These are phyloP conservation scores for Benthochromis sp. DNA, from an alignment of 2,113 vertebrate genomes.

Conservation along the genomic window DNA sequence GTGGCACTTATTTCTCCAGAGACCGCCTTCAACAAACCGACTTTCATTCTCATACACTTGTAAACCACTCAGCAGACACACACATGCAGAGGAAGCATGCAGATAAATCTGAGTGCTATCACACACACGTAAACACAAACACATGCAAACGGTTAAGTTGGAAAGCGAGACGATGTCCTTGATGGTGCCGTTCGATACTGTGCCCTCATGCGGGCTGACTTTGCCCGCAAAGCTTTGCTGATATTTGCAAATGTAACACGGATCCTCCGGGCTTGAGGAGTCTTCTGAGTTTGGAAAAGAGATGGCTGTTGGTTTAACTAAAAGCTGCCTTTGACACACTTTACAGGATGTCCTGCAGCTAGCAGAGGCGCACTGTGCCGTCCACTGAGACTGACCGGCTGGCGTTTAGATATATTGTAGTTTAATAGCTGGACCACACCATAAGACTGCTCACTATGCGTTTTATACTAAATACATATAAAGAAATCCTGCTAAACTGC, in stretches of 20 bases:
- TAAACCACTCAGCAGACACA: not conserved
- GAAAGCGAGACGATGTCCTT: not conserved
- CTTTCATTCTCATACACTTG: not conserved
- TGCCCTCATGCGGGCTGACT: not conserved
- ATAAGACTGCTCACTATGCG: fast-evolving
- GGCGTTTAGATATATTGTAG: not conserved
- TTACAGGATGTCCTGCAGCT: not conserved
- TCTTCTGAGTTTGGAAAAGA: not conserved
- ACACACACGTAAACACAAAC: not conserved
- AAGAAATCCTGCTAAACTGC: not conserved
- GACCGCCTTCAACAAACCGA: not conserved
- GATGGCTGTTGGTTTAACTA: not conserved
- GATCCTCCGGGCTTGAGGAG: not conserved
- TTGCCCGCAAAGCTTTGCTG: not conserved
- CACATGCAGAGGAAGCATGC: not conserved
- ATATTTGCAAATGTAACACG: conserved; percentile 28
- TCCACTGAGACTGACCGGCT: not conserved
- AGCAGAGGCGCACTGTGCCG: not conserved
- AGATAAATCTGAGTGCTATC: not conserved
- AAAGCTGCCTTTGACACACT: not conserved
- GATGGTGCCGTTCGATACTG: not conserved
- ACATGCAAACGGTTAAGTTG: not conserved
- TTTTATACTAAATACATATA: fast-evolving
- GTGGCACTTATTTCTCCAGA: not conserved
- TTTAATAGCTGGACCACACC: not conserved